Conservation (phyloP, 1,140 invertebrate genomes). For the Achatina immaculata region DNA sequence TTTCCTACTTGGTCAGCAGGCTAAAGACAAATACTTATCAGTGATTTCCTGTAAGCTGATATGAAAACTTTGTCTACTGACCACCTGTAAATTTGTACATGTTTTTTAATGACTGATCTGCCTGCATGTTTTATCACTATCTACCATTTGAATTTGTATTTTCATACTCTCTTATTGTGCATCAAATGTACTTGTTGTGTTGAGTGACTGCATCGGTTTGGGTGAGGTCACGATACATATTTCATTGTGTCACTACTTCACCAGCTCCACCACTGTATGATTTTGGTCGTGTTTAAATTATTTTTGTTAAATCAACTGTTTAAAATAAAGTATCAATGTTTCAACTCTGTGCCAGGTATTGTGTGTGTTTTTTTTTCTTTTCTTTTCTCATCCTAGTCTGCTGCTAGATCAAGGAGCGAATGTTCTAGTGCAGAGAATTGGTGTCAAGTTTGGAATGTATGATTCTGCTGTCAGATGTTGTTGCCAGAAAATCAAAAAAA, state of each 20-base stretch:
- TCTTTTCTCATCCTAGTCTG: too few relatives aligned
- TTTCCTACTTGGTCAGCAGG: not conserved
- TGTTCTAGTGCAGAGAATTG: too few relatives aligned
- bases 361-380: too few relatives aligned
- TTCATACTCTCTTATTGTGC: not conserved
- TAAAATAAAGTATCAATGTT: conserved; percentile 5
- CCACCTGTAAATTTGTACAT: not conserved
- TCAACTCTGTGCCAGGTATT: too few relatives aligned
- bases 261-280: not conserved
- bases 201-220: not conserved
- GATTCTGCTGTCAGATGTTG: too few relatives aligned
- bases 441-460: too few relatives aligned
- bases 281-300: not conserved
- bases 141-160: not conserved
- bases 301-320: not conserved
- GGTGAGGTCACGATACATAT: not conserved
- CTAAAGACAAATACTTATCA: not conserved
- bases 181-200: not conserved
- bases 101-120: not conserved
- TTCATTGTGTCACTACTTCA: not conserved
- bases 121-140: not conserved
- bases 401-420: too few relatives aligned
- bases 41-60: not conserved
- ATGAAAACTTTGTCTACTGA: not conserved
- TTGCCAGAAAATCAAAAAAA: too few relatives aligned